Evolutionary conservation across 2,797 vertebrate species (phyloP), one percentile per base, ranked within the genome.

Genomic region (Alauda arvensis): DNA sequence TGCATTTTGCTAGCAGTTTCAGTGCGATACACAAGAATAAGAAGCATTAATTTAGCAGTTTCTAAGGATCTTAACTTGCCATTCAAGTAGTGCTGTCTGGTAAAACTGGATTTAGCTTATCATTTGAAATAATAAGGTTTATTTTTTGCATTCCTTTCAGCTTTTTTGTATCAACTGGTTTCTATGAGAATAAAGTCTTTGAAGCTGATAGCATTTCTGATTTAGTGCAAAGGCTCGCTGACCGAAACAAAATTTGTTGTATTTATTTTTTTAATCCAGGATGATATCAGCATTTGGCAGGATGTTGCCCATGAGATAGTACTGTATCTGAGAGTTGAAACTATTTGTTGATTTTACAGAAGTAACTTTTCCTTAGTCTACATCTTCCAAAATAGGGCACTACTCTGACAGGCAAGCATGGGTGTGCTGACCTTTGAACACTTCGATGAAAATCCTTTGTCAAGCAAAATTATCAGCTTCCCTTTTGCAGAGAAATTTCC

Each of bases 211-310:
- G 79, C 66, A 60, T 86, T 94, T 95, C 77, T 93, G 89, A 90
- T 85, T 82, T 83, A 68, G 8, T 81, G 75, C 79, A 69, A 82
- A 89, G 89, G 87, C 75, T 92, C 94, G 90, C 63, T 95, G 91
- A 93, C 87, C 80, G 91, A 93, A 94, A 70, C 76, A 95, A 85
- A 92, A 80, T 91, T 86, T 90, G 80, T 94, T 8, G 2, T 92
- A 89, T 94, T 96, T 95, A 90, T 90, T 95, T 95, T 91, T 95
- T 95, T 92, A 94, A 93, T 96, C 87, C 85, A 94, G 89, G 92
- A 92, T 95, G 82, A 91, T 95, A 95, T 66, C 89, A 91, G 87
- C 76, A 69, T 93, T 94, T 96, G 95, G 66, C 93, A 88, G 85
- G 82, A 88, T 81, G 76, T 87, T 88, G 88, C 87, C 87, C 70